phyloP scores from a whole-genome alignment of 2,888 invertebrate species.

The Operophtera brumata region DNA sequence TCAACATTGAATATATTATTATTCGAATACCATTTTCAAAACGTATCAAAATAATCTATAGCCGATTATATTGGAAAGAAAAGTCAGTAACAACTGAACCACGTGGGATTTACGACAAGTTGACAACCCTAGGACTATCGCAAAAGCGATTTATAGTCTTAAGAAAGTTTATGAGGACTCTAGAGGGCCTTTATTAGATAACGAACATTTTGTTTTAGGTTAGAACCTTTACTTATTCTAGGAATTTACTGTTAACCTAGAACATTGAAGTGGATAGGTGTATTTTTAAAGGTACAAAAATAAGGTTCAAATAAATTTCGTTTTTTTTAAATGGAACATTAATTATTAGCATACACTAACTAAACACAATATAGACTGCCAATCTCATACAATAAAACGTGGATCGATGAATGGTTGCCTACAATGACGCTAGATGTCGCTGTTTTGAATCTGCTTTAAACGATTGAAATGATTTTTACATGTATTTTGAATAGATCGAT shows the following conservation, averaged over 20 bases:
- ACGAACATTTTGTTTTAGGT: slow-evolving; percentile 33
- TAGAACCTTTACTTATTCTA: not conserved
- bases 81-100: not conserved
- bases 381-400: too few species aligned
- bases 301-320: too few species aligned
- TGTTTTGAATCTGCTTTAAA: too few species aligned
- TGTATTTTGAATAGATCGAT: too few species aligned
- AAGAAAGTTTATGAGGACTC: slow-evolving; percentile 45
- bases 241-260: not conserved
- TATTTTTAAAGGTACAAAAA: not conserved
- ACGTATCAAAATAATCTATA: not conserved
- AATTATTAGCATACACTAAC: too few species aligned
- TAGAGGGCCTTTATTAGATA: slow-evolving; percentile 42
- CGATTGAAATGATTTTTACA: too few species aligned
- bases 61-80: not conserved
- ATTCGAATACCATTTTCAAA: too few species aligned
- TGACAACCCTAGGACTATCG: slow-evolving; percentile 39
- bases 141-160: slow-evolving; percentile 45
- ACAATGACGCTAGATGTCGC: too few species aligned
- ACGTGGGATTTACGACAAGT: slow-evolving; percentile 26
- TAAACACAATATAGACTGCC: too few species aligned
- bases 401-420: too few species aligned
- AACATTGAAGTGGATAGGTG: not conserved
- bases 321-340: too few species aligned
- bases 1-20: too few species aligned